Conservation (phyloP, 2,113 vertebrate species). For the Mus musculus region DNA sequence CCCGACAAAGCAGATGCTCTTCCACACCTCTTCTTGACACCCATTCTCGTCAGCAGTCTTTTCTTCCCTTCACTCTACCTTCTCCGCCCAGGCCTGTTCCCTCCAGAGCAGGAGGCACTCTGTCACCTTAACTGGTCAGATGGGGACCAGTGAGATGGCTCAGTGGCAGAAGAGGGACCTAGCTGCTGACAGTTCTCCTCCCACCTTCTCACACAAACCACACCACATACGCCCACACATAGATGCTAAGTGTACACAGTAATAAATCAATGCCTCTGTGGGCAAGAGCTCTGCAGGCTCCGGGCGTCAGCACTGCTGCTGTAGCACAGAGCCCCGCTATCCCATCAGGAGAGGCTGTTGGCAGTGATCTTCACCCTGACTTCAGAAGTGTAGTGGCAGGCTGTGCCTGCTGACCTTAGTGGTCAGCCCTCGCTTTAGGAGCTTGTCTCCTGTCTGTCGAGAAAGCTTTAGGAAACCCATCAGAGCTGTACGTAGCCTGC, state of each 20-base stretch:
- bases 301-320: rapidly evolving
- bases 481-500: background rate
- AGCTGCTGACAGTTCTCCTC: background rate
- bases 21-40: background rate
- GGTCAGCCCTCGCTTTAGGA: background rate
- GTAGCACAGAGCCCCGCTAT: rapidly evolving
- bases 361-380: rapidly evolving
- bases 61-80: no score
- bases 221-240: background rate
- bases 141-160: background rate
- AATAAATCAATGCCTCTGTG: background rate
- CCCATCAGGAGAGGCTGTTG: rapidly evolving
- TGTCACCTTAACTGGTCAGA: background rate
- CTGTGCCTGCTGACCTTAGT: rapidly evolving
- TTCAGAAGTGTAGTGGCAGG: no score
- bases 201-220: background rate
- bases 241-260: no score
- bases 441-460: background rate
- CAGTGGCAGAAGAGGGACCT: background rate
- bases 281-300: background rate
- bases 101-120: background rate
- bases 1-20: rapidly evolving
- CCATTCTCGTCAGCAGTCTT: background rate
- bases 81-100: background rate
- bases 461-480: background rate